A percentile compares a stretch with the other conserved stretches of the same genome.
phyloP scores from a whole-genome alignment of 2,113 vertebrate species.

The Dipodomys stephensi region DNA sequence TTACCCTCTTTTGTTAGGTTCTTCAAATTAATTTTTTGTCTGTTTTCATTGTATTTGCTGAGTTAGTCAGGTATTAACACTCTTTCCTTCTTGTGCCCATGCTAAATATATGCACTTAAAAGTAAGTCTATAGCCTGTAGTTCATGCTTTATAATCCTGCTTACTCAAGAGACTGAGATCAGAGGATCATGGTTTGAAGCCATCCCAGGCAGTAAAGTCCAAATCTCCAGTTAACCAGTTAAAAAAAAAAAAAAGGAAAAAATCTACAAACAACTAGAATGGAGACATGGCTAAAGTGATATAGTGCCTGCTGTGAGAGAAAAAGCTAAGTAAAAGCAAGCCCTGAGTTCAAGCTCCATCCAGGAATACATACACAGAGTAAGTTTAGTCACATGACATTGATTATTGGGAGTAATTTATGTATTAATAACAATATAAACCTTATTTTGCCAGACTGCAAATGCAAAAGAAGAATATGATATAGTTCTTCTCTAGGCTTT shows the following conservation, averaged over 20 bases:
- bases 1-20: background rate
- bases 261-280: no score
- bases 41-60: background rate
- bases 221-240: no score
- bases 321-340: no score
- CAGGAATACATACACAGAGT: no score
- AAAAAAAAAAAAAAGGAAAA: no score
- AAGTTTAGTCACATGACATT: background rate
- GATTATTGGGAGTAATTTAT: conserved; percentile 32
- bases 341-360: no score
- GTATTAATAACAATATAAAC: conserved; percentile 45
- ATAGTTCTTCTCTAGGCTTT: background rate
- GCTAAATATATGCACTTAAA: conserved; percentile 4
- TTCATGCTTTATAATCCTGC: no score
- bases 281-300: no score
- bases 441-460: conserved; percentile 31
- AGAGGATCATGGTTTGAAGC: no score
- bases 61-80: background rate
- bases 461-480: conserved; percentile 44
- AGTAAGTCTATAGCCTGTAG: background rate
- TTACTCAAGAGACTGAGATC: no score
- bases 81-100: background rate
- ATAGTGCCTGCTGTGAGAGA: no score
- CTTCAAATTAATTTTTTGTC: background rate
- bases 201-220: no score